Base-by-base conservation (phyloP, 2,888 invertebrate genomes). In the Zeuzera pyrina region DNA sequence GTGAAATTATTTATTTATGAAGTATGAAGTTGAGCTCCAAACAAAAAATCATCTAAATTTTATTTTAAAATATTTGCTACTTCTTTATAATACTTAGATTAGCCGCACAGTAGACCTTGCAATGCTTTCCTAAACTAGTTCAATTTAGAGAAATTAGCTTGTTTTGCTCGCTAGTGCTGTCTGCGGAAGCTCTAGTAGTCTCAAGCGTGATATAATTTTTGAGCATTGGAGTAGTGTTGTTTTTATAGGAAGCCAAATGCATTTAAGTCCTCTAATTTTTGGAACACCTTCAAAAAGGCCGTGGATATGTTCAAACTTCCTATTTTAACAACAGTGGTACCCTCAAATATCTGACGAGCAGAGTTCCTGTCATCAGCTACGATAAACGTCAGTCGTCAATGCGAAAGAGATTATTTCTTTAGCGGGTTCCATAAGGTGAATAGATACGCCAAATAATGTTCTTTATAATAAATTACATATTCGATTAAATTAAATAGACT, bases 301-400 rank as follows among this genome's bases (percentile, higher is more conserved):
- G 27, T 27, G 8, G 31, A 15, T 13, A 23, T 27, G 27, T 14
- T 12, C 13, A 33, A 29, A 11, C 34, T 58, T 67, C 67, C 71
- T 54, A 42, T 45, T 38, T 51, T 53, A 43, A 54, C 73, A 73
- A 60, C 53, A 33, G 24, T 29, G 24, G 33, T 30, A 49, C 76
- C 81, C 79, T 81, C 79, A 43, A 57, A 61, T 77, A 67, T 83
- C 81, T 76, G 79, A 78, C 57, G 72, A 60, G 81, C 81, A 83
- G 79, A 55, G 65, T 49, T 64, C 79, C 73, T 67, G 61, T 79
- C 77, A 56, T 81, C 81, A 77, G 79, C 78, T 76, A 66, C 76
- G 74, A 70, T 63, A 30, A 31, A 12, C 21, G 31, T 24, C 25
- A 25, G 12, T 7, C 12, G 25, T 12, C 8, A 25, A 29, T 14